Evolutionary conservation across 2,888 invertebrate genomes (phyloP).

Genomic region (Lobophora halterata): DNA sequence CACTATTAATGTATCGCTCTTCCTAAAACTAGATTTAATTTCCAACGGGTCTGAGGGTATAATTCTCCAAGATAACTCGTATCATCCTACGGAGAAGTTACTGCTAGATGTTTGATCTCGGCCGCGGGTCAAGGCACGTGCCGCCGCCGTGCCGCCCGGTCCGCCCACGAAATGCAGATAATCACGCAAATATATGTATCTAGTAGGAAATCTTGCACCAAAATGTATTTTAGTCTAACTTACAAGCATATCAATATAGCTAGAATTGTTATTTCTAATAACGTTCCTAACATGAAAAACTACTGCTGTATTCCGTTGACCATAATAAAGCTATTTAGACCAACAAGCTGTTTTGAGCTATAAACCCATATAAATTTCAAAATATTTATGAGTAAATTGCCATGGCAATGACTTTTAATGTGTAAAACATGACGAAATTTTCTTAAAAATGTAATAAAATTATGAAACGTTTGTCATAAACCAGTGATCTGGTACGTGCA

Average conservation of each 20-base stretch:
- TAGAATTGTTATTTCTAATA: too few relatives aligned
- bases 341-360: background rate
- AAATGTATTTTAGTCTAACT: too few relatives aligned
- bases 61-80: conserved; percentile 18
- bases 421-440: conserved; percentile 18
- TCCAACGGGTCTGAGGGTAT: conserved; percentile 16
- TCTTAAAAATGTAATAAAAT: conserved; percentile 16
- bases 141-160: conserved; percentile 26
- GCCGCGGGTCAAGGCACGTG: conserved; percentile 52
- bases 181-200: conserved; percentile 44
- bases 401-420: conserved; percentile 10
- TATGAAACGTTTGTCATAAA: conserved; percentile 15
- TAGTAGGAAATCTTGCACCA: conserved; percentile 3
- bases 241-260: too few relatives aligned
- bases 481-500: conserved; percentile 14
- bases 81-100: conserved; percentile 19
- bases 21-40: conserved; percentile 7
- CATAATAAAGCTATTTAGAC: too few relatives aligned
- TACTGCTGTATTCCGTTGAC: too few relatives aligned
- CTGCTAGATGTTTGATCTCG: conserved; percentile 26
- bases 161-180: conserved; percentile 47
- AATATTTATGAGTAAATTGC: conserved; percentile 1
- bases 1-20: conserved; percentile 7
- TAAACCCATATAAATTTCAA: background rate
- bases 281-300: too few relatives aligned